Evolutionary conservation across 2,888 invertebrate genomes (phyloP).

Genomic region (Torymus aiolomorphi): DNA sequence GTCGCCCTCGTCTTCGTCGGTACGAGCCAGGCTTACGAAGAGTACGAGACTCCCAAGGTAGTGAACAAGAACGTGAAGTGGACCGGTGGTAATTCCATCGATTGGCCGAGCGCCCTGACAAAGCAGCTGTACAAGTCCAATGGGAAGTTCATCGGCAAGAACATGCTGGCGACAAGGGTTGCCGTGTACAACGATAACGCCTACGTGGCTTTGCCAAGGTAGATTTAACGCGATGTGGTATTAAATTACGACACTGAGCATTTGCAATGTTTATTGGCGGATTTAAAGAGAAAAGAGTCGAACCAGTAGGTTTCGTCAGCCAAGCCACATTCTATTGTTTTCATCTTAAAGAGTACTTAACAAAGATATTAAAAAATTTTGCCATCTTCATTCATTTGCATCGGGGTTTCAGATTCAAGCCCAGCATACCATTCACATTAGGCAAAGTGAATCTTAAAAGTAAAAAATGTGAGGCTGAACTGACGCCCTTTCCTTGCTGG

Average conservation of each 20-base stretch:
- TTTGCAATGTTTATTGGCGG: too few species aligned
- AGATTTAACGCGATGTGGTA: constrained; percentile 22
- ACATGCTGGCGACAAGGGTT: constrained; percentile 80
- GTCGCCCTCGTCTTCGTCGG: neutral
- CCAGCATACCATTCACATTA: constrained; percentile 80
- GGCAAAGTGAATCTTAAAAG: constrained; percentile 78
- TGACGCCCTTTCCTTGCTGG: constrained; percentile 61
- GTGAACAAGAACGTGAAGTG: constrained; percentile 59
- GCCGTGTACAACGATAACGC: constrained; percentile 79
- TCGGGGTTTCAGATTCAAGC: constrained; percentile 43
- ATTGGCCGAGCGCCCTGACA: constrained; percentile 80
- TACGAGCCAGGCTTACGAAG: neutral
- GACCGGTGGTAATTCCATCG: constrained; percentile 73
- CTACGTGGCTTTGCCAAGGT: constrained; percentile 79
- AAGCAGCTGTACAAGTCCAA: constrained; percentile 79
- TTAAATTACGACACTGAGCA: neutral
- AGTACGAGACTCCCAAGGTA: neutral
- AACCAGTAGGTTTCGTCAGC: too few species aligned
- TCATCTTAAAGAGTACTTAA: too few species aligned
- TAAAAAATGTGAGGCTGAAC: constrained; percentile 72
- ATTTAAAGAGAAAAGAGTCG: too few species aligned
- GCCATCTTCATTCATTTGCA: too few species aligned
- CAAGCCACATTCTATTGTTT: too few species aligned
- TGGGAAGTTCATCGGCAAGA: constrained; percentile 79
- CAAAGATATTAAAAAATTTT: too few species aligned